These are phyloP conservation scores for Caenorhabditis tropicalis DNA, from an alignment of 1,140 invertebrate species.

Conservation along the genomic window DNA sequence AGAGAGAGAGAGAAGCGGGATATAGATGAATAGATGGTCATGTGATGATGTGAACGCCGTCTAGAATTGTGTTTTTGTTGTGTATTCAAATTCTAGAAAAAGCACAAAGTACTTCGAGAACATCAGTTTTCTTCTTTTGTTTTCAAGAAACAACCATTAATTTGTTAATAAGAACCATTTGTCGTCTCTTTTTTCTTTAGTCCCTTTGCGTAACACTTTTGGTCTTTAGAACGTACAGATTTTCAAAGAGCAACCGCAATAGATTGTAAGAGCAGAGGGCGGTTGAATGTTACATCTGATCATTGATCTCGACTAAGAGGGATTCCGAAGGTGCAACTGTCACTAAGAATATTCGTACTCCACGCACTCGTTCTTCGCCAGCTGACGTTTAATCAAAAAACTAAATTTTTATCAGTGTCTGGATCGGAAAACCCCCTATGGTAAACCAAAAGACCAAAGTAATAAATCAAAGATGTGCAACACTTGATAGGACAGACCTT, in stretches of 20 bases:
- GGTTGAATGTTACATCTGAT: constrained; percentile 12
- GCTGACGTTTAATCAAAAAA: background rate
- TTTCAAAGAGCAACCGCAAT: constrained; percentile 29
- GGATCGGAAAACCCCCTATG: background rate
- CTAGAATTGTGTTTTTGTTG: background rate
- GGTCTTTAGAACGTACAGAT: too few relatives aligned
- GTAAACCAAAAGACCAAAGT: background rate
- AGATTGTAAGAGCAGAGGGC: background rate
- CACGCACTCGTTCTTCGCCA: background rate
- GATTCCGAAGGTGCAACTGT: background rate
- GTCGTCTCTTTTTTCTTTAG: too few relatives aligned
- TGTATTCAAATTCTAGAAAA: background rate
- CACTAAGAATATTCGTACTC: background rate
- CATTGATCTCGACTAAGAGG: background rate
- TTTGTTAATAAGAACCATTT: too few relatives aligned
- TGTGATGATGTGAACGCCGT: background rate
- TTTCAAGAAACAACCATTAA: background rate
- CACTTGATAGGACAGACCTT: background rate
- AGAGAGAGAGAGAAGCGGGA: too few relatives aligned
- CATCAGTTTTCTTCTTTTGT: background rate
- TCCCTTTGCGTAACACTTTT: too few relatives aligned
- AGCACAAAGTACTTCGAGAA: background rate
- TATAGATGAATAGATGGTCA: background rate
- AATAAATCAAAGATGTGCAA: constrained; percentile 10
- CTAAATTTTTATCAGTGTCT: background rate